Evolutionary conservation across 2,888 invertebrate genomes (phyloP), one percentile per base, ranked within the genome.

Genomic region (Drosophila leonis): DNA sequence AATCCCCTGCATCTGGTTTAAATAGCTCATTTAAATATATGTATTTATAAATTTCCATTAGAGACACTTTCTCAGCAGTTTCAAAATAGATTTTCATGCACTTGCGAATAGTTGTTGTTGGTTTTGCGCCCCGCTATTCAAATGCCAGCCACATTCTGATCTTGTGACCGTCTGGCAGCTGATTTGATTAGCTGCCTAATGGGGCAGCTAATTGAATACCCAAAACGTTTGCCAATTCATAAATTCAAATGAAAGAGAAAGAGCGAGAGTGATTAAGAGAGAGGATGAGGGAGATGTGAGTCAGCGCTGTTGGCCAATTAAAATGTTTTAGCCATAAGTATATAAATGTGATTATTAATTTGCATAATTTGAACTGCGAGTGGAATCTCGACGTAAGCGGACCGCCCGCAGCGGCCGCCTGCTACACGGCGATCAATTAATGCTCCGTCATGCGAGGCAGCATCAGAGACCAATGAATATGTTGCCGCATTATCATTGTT

Each of bases 401-500:
- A 83, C 89, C 86, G 73, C 89, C 88, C 85, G 85, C 72, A 7
- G 87, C 27, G 52, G 0, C 20, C 52, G 82, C 59, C 27, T 29
- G 31, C 57, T 31, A 24, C 57, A 57, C 13, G 52, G 44, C 35
- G 77, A 44, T 70, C 78, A 81, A 87, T 85, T 88, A 83, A 82
- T 77, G 80, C 27, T 39, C 54, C 44, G 66, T 64, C 75, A 71
- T 63, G 65, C 55, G 41, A 52, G 51, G 24, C 46, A 18, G 42
- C n/a, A 67, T 61, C 44, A 5, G 57, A 51, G 63, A 55, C 73
- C 78, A 73, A 80, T 86, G 79, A 83, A 88, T 88, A 70, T 76
- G 86, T 88, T 71, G 65, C 65, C 75, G 71, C 87, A 87, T 87
- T 87, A 89, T 86, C 86, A 82, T 69, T 65, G 72, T 87, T 84